Base-by-base conservation (phyloP, 2,888 invertebrate species). In the Heliconius cydno region DNA sequence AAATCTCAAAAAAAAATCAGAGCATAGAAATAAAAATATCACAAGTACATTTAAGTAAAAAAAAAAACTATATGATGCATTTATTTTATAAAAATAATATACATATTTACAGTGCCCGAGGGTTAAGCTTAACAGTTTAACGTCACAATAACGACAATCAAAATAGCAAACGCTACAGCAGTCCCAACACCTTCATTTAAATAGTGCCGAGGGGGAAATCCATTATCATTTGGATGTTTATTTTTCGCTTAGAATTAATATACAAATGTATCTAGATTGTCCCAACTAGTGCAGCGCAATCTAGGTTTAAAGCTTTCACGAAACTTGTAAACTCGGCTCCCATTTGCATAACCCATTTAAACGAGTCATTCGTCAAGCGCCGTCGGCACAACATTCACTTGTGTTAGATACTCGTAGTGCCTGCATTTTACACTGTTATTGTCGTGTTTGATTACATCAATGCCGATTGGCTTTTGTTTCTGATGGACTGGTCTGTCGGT, bases 321-420 rank as follows among this genome's bases (percentile, higher is more conserved):
- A 80, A 84, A 84, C 84, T 85, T 80, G 84, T 83, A 82, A 84
- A 86, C 85, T 83, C 80, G 79, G 82, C 78, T 79, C 80, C 78
- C 85, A 89, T 91, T 91, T 89, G 86, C 91, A 90, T 91, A 91
- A 90, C 86, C 88, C 83, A 89, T 87, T 90, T 88, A 86, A 85
- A 82, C 82, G 80, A 81, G 83, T 75, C 86, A 81, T 83, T 84
- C 85, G 83, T 84, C 80, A 84, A 79, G 82, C 76, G 74, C 79
- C 78, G 77, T 81, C 80, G 63, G 75, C 76, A 78, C 52, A 65
- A 75, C 63, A 65, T 75, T 75, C 66, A 65, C 65, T 28, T 10
- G 65, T 82, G 79, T 76, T 46, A 30, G 75, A 28, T 66, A 41
- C 12, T 12, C 10, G 12, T 41, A 66, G 73, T 60, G 73, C 73